Base-by-base conservation (phyloP, 1,140 invertebrate species). In the Coptotermes formosanus region DNA sequence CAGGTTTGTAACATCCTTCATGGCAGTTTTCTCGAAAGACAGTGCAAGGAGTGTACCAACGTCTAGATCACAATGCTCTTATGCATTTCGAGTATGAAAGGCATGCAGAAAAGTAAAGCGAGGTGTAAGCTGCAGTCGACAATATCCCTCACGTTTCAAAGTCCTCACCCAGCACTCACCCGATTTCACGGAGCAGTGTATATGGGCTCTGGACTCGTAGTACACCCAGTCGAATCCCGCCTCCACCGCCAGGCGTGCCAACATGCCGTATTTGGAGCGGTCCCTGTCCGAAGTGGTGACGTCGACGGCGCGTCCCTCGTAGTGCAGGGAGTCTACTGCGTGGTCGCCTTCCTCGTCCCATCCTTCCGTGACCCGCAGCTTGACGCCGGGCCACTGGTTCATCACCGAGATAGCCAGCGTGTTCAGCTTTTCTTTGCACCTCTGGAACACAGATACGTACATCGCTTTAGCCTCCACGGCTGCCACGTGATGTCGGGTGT, bases 161-260 rank as follows among this genome's bases (percentile, higher is more conserved):
- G 38, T 2, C 4, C 38, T 38, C 38, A 38, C 38, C 55, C 38
- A 9, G 30, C 16, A 48, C 92, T 94, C 93, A 99, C 98, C 98
- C 94, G 98, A 98, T 92, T 98, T 98, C 83, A 99, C 98, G 52
- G 98, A 99, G 91, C 97, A 98, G 91, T 99, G 98, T 89, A 99
- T 98, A 90, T 99, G 97, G 25, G 96, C 95, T 87, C 97, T 94
- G 89, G 96, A 96, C 91, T 99, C 97, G 91, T 99, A 99, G 91
- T 97, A 98, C 38, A 99, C 98, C 98, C 98, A 99, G 93, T 99
- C 98, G 93, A 99, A 99, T 88, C 98, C 98, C 21, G 98, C 97
- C 91, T 99, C 97, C 43, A 98, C 96, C 0, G 98, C 98, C n/a
- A 99, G 93, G 64, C 98, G 92, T 1, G 98, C 98, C 87, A 99